Evolutionary conservation across 2,888 invertebrate species (phyloP).

Genomic region (Galeruca laticollis): DNA sequence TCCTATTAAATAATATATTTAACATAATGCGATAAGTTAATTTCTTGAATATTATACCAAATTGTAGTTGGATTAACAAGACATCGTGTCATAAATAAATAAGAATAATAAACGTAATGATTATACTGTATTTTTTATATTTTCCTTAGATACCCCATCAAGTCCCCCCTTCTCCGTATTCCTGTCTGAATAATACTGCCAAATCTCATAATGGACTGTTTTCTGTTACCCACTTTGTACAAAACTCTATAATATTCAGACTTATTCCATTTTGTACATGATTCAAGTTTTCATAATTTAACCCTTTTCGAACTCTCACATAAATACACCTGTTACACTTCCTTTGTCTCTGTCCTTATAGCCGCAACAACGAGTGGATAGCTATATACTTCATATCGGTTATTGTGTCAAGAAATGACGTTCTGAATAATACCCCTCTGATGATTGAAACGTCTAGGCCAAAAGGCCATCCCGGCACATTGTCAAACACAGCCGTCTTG

Average conservation of each 20-base stretch:
- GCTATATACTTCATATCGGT: constrained; percentile 42
- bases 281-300: constrained; percentile 14
- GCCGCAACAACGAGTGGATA: constrained; percentile 2
- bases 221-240: background rate
- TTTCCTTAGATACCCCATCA: too few species aligned
- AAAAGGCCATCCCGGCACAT: constrained; percentile 30
- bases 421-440: constrained; percentile 44
- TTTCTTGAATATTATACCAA: too few species aligned
- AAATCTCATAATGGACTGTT: too few species aligned
- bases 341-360: constrained; percentile 35
- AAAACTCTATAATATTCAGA: constrained; percentile 1
- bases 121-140: too few species aligned
- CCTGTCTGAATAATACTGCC: too few species aligned
- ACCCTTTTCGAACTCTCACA: constrained; percentile 10
- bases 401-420: constrained; percentile 46
- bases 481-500: constrained; percentile 13
- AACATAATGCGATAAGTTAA: too few species aligned
- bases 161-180: too few species aligned
- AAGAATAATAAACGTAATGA: too few species aligned
- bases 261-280: background rate
- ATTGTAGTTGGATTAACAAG: too few species aligned
- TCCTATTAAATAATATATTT: too few species aligned
- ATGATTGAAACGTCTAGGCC: constrained; percentile 45
- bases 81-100: too few species aligned
- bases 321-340: constrained; percentile 44